Conservation (phyloP, 1,140 invertebrate species). For the Caenorhabditis latens region DNA sequence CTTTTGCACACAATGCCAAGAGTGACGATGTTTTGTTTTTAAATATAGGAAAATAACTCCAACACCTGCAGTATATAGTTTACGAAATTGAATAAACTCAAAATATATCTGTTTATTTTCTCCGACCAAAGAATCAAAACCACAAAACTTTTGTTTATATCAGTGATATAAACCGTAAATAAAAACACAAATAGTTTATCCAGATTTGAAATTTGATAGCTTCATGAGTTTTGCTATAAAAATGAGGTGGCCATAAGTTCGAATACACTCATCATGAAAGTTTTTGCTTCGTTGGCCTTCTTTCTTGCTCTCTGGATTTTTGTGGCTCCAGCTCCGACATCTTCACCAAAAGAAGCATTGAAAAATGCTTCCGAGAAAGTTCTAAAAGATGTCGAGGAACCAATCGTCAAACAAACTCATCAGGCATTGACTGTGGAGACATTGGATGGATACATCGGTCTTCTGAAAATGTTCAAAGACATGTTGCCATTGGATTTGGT, state of each 20-base stretch:
- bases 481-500: slow-evolving; percentile 47
- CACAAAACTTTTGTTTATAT: background rate
- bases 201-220: background rate
- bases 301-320: background rate
- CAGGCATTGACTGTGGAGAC: slow-evolving; percentile 38
- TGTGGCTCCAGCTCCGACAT: background rate
- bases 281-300: background rate
- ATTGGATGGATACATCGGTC: slow-evolving; percentile 50
- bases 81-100: too few relatives aligned
- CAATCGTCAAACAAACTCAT: slow-evolving; percentile 32
- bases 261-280: background rate
- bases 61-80: too few relatives aligned
- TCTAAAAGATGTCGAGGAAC: slow-evolving; percentile 36
- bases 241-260: background rate
- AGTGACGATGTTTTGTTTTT: too few relatives aligned
- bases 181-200: background rate
- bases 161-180: background rate
- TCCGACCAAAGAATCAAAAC: background rate
- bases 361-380: background rate
- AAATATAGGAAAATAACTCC: too few relatives aligned
- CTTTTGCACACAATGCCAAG: background rate
- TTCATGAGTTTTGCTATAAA: background rate
- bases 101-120: background rate
- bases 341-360: background rate
- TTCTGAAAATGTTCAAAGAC: slow-evolving; percentile 59